These are phyloP conservation scores for Chironomus riparius DNA, from an alignment of 2,888 invertebrate species.

Conservation along the genomic window DNA sequence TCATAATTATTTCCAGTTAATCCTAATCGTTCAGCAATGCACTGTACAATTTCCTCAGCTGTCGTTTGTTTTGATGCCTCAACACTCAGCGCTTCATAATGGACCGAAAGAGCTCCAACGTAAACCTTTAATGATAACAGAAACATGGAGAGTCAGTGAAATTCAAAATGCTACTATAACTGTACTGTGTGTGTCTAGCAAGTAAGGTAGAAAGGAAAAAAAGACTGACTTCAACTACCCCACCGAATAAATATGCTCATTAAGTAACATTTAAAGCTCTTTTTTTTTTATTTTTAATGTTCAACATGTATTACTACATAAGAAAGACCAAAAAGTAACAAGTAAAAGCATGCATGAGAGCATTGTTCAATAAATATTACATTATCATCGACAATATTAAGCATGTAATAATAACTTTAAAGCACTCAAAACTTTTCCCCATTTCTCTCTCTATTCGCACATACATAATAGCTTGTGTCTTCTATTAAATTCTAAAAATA, in stretches of 20 bases:
- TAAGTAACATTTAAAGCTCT: too few species aligned
- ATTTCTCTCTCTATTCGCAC: too few species aligned
- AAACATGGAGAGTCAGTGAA: not conserved
- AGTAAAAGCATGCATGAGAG: too few species aligned
- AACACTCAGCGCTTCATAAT: slow-evolving; percentile 82
- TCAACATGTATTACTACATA: too few species aligned
- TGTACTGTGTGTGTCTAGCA: not conserved
- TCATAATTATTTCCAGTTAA: slow-evolving; percentile 63
- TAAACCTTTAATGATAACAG: slow-evolving; percentile 56
- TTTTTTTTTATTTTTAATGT: too few species aligned
- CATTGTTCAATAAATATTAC: too few species aligned
- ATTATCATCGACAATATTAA: too few species aligned
- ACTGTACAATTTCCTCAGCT: slow-evolving; percentile 82
- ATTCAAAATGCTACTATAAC: not conserved
- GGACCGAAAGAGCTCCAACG: slow-evolving; percentile 77
- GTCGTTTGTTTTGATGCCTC: slow-evolving; percentile 88
- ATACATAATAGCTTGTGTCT: too few species aligned
- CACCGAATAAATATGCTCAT: not conserved
- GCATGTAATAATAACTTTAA: too few species aligned
- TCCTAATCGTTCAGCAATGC: slow-evolving; percentile 67
- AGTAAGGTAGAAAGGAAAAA: not conserved
- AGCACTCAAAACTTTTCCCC: too few species aligned
- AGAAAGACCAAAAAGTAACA: too few species aligned
- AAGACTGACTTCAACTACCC: not conserved
- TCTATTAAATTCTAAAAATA: too few species aligned